Evolutionary conservation across 2,797 vertebrate genomes (phyloP).

Genomic region (Pantherophis vulpinus): DNA sequence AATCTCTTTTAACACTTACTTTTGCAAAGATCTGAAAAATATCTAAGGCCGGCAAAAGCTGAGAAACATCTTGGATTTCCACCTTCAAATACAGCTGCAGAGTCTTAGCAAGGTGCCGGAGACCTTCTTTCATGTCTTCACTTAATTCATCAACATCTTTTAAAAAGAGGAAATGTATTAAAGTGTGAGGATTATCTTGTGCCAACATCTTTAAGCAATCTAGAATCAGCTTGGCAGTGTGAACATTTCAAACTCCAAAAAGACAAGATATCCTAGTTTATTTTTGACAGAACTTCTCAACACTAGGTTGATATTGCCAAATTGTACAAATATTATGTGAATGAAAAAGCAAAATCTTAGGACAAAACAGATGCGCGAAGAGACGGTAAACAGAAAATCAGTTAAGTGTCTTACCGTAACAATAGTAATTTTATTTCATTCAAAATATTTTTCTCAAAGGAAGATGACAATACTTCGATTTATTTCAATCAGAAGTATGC

Average conservation of each 20-base stretch:
- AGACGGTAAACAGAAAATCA: constrained; percentile 41
- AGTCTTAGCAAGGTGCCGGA: constrained; percentile 80
- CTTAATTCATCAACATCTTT: constrained; percentile 77
- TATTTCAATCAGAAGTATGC: not conserved
- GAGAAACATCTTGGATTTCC: constrained; percentile 73
- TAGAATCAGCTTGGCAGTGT: constrained; percentile 37
- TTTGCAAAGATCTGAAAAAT: constrained; percentile 85
- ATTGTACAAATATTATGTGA: constrained; percentile 7
- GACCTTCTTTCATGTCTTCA: constrained; percentile 86
- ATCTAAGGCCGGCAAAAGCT: constrained; percentile 76
- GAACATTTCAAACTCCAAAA: constrained; percentile 41
- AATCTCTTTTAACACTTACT: constrained; percentile 75
- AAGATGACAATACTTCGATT: not conserved
- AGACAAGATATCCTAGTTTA: constrained; percentile 38
- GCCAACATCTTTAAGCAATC: constrained; percentile 44
- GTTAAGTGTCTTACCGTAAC: constrained; percentile 23
- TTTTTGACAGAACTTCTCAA: constrained; percentile 53
- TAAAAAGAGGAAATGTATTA: constrained; percentile 46
- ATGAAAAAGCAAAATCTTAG: constrained; percentile 49
- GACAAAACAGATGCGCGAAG: constrained; percentile 45
- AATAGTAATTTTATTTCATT: not conserved
- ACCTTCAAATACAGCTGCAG: constrained; percentile 83
- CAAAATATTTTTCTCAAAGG: not conserved
- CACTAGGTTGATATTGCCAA: constrained; percentile 43
- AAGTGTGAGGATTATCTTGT: constrained; percentile 39